Conservation (phyloP, 1,140 invertebrate species). For the Sitodiplosis mosellana region DNA sequence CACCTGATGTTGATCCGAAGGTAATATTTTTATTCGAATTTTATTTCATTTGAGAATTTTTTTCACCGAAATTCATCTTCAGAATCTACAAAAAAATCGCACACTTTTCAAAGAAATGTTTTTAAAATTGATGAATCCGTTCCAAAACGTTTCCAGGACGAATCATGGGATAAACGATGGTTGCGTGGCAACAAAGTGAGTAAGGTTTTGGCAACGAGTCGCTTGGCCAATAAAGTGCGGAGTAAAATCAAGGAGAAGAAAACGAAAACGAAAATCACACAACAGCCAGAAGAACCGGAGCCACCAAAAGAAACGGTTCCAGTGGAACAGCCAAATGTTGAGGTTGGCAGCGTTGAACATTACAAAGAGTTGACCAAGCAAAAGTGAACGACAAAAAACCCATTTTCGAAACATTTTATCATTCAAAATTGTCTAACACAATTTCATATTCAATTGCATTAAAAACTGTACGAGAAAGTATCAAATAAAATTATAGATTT, state of each 20-base stretch:
- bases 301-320: neutral
- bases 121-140: neutral
- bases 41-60: neutral
- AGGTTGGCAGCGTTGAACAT: neutral
- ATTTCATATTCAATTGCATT: too few relatives aligned
- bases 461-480: too few relatives aligned
- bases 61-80: too few relatives aligned
- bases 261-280: slow-evolving; percentile 10
- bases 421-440: too few relatives aligned
- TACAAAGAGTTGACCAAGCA: neutral
- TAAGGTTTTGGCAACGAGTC: slow-evolving; percentile 31
- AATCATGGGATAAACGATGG: slow-evolving; percentile 22
- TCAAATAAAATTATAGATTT: too few relatives aligned
- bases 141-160: neutral
- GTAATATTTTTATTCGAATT: neutral
- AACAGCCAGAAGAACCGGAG: neutral
- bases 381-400: too few relatives aligned
- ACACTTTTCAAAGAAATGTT: neutral
- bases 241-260: slow-evolving; percentile 36
- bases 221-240: slow-evolving; percentile 32
- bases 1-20: slow-evolving; percentile 7
- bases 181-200: slow-evolving; percentile 33
- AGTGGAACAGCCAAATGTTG: neutral
- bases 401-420: too few relatives aligned
- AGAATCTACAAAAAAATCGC: too few relatives aligned